Evolutionary conservation across 2,113 vertebrate species (phyloP), one percentile per base, ranked within the genome.

Genomic region (Python bivittatus): DNA sequence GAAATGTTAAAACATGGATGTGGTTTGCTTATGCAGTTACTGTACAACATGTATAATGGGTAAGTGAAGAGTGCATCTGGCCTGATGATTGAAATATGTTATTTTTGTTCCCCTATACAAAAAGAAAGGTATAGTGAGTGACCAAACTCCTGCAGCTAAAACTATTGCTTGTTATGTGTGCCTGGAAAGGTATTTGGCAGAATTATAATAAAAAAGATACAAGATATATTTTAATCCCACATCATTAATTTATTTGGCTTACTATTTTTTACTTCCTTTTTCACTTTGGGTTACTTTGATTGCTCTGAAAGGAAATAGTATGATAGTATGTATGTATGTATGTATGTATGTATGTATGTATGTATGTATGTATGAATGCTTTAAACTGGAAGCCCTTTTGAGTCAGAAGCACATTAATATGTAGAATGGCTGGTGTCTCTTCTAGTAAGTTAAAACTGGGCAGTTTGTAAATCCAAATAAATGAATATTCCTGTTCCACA

Each of bases 391-490:
- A 92, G 52, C 15, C 13, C 13, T 87, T 56, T 56, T 17, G 60
- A 42, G 4, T 52, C 44, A 72, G 29, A 68, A 53, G 7, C 25
- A 52, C 5, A 27, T 87, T 53, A 57, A 44, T 91, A 54, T 91
- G 60, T 27, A 44, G 29, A 72, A 72, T 20, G 52, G 29, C 11
- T 44, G 33, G 12, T 44, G 33, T 25, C 48, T 88, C 8, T 27
- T 87, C 61, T 61, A 38, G 23, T 52, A 87, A 38, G 54, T 17
- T 87, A 60, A 23, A 68, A 87, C n/a, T 27, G 58, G 61, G 58
- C 84, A 86, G 44, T 68, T 68, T 64, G 58, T 27, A 91, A 87
- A 91, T 91, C 60, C 25, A 91, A 91, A 87, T 87, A 87, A 91
- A 91, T 91, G 33, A 88, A 57, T 22, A 72, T 72, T 38, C 27